Evolutionary conservation across 2,113 vertebrate genomes (phyloP).

Genomic region (Rhabdornis inornatus): DNA sequence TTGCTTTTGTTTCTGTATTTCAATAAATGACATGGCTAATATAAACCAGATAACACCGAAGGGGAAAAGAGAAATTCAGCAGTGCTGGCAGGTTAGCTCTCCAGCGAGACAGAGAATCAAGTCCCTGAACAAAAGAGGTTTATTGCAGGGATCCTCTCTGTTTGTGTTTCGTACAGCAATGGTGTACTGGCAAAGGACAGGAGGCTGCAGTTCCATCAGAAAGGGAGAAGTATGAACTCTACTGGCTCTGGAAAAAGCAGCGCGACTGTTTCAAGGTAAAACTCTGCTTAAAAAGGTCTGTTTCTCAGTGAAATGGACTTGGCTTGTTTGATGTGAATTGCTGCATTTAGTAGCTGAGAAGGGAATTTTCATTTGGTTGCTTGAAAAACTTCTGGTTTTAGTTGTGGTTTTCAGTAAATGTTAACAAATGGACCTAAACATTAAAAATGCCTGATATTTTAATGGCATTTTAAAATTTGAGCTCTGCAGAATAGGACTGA

Average conservation of each 20-base stretch:
- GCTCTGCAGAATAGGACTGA: not conserved
- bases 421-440: not conserved
- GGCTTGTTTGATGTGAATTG: not conserved
- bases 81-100: not conserved
- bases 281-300: not conserved
- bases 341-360: not conserved
- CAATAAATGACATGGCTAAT: slow-evolving; percentile 49
- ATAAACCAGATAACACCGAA: slow-evolving; percentile 44
- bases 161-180: slow-evolving; percentile 73
- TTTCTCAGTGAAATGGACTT: not conserved
- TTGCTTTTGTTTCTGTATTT: slow-evolving; percentile 25
- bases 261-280: slow-evolving; percentile 92
- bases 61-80: not conserved
- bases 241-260: slow-evolving; percentile 96
- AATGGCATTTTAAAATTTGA: not conserved
- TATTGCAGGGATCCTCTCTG: not conserved
- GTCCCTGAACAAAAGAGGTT: not conserved
- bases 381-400: not conserved
- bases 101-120: not conserved
- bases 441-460: not conserved
- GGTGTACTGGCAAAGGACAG: slow-evolving; percentile 84
- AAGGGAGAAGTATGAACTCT: slow-evolving; percentile 94
- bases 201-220: slow-evolving; percentile 89
- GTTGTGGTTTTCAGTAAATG: slow-evolving; percentile 15
- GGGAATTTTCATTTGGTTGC: not conserved